These are phyloP conservation scores for Synergus gifuensis DNA, from an alignment of 2,888 invertebrate genomes.

Conservation along the genomic window DNA sequence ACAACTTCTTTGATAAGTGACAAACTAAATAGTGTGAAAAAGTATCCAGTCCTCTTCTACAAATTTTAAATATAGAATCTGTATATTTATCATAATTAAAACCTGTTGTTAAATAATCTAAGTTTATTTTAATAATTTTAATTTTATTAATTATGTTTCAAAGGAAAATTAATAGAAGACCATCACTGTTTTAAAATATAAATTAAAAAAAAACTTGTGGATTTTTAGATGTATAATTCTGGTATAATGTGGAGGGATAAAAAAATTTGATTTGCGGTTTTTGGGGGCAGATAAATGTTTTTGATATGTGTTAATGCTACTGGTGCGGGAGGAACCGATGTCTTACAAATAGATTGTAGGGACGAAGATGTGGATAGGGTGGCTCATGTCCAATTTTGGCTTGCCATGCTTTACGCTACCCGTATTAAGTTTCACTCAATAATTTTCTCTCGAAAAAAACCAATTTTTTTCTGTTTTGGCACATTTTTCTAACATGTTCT, in stretches of 20 bases:
- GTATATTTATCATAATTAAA: too few relatives aligned
- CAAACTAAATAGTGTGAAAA: too few relatives aligned
- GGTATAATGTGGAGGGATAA: background rate
- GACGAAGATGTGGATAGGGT: conserved; percentile 72
- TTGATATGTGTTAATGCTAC: conserved; percentile 64
- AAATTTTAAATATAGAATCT: too few relatives aligned
- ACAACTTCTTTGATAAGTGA: too few relatives aligned
- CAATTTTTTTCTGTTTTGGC: conserved; percentile 57
- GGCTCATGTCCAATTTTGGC: conserved; percentile 78
- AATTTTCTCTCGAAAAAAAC: conserved; percentile 71
- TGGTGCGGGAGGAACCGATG: conserved; percentile 76
- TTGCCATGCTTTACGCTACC: conserved; percentile 73
- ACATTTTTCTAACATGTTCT: background rate
- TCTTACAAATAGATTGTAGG: conserved; percentile 77
- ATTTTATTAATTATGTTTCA: too few relatives aligned
- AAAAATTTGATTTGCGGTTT: background rate
- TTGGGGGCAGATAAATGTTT: conserved; percentile 60
- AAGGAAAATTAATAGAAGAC: too few relatives aligned
- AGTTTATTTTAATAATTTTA: too few relatives aligned
- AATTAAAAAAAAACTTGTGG: background rate
- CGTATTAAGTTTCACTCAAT: conserved; percentile 77
- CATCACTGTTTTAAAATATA: too few relatives aligned
- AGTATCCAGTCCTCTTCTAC: too few relatives aligned
- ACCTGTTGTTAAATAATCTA: too few relatives aligned
- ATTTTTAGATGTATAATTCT: background rate